Evolutionary conservation across 2,797 vertebrate species (phyloP).

Genomic region (Pogonophryne albipinna): DNA sequence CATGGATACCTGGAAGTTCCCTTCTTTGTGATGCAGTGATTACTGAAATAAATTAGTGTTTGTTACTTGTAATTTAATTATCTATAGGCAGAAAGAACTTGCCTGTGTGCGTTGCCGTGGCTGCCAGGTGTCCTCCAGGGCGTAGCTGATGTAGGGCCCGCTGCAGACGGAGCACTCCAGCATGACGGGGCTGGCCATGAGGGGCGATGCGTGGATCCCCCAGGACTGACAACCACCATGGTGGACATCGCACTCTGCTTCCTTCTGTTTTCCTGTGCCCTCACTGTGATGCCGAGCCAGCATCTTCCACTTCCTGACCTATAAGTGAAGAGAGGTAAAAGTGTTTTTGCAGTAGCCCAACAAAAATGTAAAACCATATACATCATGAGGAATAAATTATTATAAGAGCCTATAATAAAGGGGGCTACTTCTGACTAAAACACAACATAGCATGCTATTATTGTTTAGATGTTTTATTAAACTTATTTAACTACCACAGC

Average conservation of each 20-base stretch:
- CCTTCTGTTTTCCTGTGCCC: conserved; percentile 73
- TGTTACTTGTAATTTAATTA: conserved; percentile 10
- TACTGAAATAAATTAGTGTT: background rate
- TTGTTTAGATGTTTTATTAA: too few species aligned
- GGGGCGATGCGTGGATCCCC: conserved; percentile 71
- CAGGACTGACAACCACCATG: conserved; percentile 70
- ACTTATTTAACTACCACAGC: background rate
- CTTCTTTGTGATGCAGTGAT: conserved; percentile 10
- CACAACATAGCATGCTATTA: too few species aligned
- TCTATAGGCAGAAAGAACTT: conserved; percentile 13
- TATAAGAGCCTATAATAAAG: too few species aligned
- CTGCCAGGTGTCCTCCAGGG: conserved; percentile 85
- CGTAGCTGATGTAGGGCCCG: conserved; percentile 84
- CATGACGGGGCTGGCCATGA: conserved; percentile 82
- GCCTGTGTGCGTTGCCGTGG: conserved; percentile 87
- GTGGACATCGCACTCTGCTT: conserved; percentile 74
- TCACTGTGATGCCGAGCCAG: conserved; percentile 81
- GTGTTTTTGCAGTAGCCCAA: background rate
- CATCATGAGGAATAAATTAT: background rate
- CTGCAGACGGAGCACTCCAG: conserved; percentile 88
- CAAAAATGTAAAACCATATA: background rate
- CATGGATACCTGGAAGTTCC: conserved; percentile 9
- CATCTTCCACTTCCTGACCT: conserved; percentile 89
- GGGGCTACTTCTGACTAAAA: too few species aligned
- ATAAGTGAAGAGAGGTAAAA: conserved; percentile 9